Percentiles rank a stretch among this genome's conserved stretches.
Evolutionary conservation across 2,888 invertebrate genomes (phyloP).

Genomic region (Agrilus biguttatus): DNA sequence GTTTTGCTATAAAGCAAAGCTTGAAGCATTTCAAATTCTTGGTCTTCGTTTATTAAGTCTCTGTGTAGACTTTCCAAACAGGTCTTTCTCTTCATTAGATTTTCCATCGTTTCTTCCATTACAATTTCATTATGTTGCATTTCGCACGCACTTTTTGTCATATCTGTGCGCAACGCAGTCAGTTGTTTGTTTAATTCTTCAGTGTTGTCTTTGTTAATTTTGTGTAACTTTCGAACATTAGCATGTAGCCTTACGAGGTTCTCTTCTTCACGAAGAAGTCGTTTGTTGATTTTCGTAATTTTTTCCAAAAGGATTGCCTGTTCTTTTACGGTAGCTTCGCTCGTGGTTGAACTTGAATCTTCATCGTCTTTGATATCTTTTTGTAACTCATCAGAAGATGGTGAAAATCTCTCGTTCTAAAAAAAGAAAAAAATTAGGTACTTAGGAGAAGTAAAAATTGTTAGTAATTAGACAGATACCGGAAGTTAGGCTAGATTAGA

Average conservation of each 20-base stretch:
- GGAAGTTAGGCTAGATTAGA: too few species aligned
- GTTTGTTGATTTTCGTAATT: conserved; percentile 57
- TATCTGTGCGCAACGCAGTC: conserved; percentile 24
- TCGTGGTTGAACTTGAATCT: conserved; percentile 30
- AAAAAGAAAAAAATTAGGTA: background rate
- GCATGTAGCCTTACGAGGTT: conserved; percentile 49
- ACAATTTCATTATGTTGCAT: conserved; percentile 32
- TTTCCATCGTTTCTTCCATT: conserved; percentile 27
- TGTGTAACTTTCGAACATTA: conserved; percentile 33
- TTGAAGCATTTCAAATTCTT: conserved; percentile 30
- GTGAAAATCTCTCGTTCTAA: conserved; percentile 25
- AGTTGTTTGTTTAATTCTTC: conserved; percentile 24
- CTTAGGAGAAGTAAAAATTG: too few species aligned
- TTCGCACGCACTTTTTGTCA: conserved; percentile 31
- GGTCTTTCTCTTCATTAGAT: conserved; percentile 20
- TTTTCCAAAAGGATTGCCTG: conserved; percentile 61
- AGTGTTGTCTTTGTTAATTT: conserved; percentile 16
- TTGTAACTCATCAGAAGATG: conserved; percentile 27
- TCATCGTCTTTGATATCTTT: conserved; percentile 26
- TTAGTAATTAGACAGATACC: too few species aligned
- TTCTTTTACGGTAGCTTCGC: conserved; percentile 41
- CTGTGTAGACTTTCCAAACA: conserved; percentile 25
- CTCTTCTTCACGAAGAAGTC: conserved; percentile 60
- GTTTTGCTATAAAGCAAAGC: conserved; percentile 24
- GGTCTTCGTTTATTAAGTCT: conserved; percentile 26